Conservation (phyloP, 2,888 invertebrate species). For the Choreutis nemorana region DNA sequence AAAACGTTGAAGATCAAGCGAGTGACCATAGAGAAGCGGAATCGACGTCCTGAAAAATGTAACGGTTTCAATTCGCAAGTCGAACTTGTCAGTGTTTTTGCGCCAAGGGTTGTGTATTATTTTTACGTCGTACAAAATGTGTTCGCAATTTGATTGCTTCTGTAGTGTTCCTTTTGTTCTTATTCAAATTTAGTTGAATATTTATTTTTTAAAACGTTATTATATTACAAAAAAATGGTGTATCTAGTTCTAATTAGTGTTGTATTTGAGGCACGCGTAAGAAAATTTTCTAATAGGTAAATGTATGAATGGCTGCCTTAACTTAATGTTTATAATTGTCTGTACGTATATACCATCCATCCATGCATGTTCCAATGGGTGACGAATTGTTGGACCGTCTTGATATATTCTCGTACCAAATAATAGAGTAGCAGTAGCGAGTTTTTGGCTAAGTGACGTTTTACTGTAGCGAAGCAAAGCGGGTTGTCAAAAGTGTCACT, state of each 20-base stretch:
- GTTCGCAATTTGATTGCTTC: slow-evolving; percentile 67
- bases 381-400: no score
- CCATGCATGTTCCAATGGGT: slow-evolving; percentile 30
- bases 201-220: slow-evolving; percentile 49
- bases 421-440: slow-evolving; percentile 36
- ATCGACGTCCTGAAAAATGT: no score
- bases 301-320: slow-evolving; percentile 49
- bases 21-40: no score
- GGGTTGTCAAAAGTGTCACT: no score
- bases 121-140: slow-evolving; percentile 66
- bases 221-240: background rate
- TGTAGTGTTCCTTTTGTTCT: slow-evolving; percentile 63
- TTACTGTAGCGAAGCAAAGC: no score
- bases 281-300: slow-evolving; percentile 31
- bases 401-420: slow-evolving; percentile 47
- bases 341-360: slow-evolving; percentile 34
- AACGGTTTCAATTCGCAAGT: slow-evolving; percentile 43
- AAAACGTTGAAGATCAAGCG: no score
- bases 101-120: slow-evolving; percentile 67
- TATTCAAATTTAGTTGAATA: slow-evolving; percentile 51
- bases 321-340: slow-evolving; percentile 44
- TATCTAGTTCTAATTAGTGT: slow-evolving; percentile 1
- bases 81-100: slow-evolving; percentile 64
- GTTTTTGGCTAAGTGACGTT: no score
- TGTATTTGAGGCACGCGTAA: slow-evolving; percentile 35